phyloP scores from a whole-genome alignment of 2,888 invertebrate species.

The Sarcophaga subvicina region DNA sequence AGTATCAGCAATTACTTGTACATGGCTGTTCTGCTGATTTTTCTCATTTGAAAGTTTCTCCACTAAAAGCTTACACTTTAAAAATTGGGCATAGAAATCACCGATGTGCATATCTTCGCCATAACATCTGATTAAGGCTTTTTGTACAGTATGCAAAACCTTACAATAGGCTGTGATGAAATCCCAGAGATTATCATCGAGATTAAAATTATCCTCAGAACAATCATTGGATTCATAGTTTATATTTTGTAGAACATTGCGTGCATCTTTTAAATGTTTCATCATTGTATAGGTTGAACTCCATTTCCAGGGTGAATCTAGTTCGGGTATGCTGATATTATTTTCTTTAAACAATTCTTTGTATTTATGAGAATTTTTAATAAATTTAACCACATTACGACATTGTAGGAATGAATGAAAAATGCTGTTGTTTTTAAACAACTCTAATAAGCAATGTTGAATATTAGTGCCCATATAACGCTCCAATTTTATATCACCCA shows the following conservation, averaged over 20 bases:
- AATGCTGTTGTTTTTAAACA: conserved; percentile 46
- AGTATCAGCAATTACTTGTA: conserved; percentile 3
- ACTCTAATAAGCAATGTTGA: conserved; percentile 48
- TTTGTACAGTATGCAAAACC: conserved; percentile 43
- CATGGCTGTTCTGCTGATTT: background rate
- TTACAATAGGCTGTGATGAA: conserved; percentile 47
- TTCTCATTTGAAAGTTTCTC: conserved; percentile 16
- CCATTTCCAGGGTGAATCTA: conserved; percentile 62
- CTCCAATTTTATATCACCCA: conserved; percentile 40
- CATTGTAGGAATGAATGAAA: conserved; percentile 42
- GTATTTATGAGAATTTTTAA: conserved; percentile 47
- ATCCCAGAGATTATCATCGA: conserved; percentile 37
- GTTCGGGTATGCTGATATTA: conserved; percentile 26
- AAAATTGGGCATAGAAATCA: conserved; percentile 63
- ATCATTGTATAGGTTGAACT: conserved; percentile 59
- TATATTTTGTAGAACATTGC: conserved; percentile 7
- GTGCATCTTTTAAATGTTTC: conserved; percentile 30
- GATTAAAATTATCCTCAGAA: conserved; percentile 34
- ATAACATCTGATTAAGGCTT: conserved; percentile 38
- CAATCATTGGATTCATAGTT: conserved; percentile 33
- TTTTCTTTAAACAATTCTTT: conserved; percentile 34
- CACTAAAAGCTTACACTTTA: conserved; percentile 54
- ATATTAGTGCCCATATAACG: conserved; percentile 37
- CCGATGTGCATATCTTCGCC: conserved; percentile 50
- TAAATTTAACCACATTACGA: conserved; percentile 53